Conservation (phyloP, 2,113 vertebrate genomes). For the Elgaria multicarinata region DNA sequence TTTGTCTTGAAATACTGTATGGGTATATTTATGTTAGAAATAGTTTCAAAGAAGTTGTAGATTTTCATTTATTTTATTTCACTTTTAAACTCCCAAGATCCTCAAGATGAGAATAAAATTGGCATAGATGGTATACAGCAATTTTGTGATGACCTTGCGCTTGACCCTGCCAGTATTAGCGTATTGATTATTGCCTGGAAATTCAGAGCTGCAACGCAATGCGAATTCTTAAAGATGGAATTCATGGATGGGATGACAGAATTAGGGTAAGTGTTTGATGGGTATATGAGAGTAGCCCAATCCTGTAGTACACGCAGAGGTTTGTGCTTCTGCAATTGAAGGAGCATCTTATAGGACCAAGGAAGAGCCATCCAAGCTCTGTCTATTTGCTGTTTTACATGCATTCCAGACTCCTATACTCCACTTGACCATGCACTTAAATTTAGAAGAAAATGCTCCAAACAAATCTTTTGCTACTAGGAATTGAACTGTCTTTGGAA, state of each 20-base stretch:
- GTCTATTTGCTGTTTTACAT: neutral
- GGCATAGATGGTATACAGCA: constrained; percentile 90
- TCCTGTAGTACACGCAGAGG: neutral
- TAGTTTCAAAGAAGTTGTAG: neutral
- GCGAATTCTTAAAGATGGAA: constrained; percentile 86
- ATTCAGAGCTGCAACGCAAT: constrained; percentile 87
- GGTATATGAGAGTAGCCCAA: neutral
- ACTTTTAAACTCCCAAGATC: constrained; percentile 78
- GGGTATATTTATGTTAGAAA: neutral
- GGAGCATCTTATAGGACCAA: neutral
- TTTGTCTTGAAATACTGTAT: neutral
- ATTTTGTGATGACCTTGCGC: constrained; percentile 87
- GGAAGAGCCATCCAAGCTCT: neutral
- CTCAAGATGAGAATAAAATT: constrained; percentile 90
- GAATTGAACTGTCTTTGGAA: neutral
- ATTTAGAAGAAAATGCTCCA: neutral
- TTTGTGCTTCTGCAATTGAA: fast-evolving
- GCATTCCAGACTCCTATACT: too few species aligned
- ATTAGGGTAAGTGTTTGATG: constrained; percentile 79
- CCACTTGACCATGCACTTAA: neutral
- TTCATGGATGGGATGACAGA: constrained; percentile 89
- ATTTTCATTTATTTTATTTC: constrained; percentile 42
- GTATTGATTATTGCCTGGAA: constrained; percentile 89
- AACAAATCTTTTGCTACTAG: neutral
- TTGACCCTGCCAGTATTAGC: constrained; percentile 87